Conservation (phyloP, 2,113 vertebrate species). For the Dipodomys stephensi region DNA sequence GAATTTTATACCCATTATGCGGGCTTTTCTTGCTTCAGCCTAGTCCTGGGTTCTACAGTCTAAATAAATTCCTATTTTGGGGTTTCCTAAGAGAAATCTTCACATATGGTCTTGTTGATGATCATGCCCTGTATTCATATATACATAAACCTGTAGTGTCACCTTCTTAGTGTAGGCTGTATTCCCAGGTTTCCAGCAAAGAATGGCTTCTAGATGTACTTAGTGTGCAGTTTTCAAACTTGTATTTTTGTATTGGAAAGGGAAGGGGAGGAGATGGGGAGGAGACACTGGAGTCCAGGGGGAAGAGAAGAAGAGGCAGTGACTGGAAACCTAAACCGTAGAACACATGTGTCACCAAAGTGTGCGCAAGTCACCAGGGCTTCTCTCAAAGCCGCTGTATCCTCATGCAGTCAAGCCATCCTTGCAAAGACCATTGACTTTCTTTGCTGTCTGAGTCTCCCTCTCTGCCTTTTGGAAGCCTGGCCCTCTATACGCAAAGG, state of each 20-base stretch:
- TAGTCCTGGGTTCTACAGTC: background rate
- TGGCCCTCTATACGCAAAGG: conserved; percentile 26
- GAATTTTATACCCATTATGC: background rate
- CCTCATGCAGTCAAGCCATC: background rate
- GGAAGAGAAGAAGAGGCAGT: too few species aligned
- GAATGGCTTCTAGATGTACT: background rate
- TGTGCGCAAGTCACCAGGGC: background rate
- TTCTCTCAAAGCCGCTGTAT: background rate
- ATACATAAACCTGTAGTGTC: background rate
- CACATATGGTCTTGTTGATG: background rate
- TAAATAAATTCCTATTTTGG: background rate
- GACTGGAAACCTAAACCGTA: background rate
- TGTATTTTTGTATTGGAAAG: too few species aligned
- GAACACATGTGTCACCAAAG: background rate
- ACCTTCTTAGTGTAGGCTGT: background rate
- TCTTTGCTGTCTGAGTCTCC: background rate
- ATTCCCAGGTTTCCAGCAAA: conserved; percentile 28
- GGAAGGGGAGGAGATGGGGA: too few species aligned
- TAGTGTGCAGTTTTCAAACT: background rate
- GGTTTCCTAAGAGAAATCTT: background rate
- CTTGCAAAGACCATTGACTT: background rate
- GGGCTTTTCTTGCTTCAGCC: background rate
- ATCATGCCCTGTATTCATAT: background rate
- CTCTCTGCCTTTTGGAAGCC: conserved; percentile 31
- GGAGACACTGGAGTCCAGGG: too few species aligned